These are phyloP conservation scores for Agelas oroides DNA, from an alignment of 37 sponge, comb jelly and placozoan genomes.

Conservation along the genomic window DNA sequence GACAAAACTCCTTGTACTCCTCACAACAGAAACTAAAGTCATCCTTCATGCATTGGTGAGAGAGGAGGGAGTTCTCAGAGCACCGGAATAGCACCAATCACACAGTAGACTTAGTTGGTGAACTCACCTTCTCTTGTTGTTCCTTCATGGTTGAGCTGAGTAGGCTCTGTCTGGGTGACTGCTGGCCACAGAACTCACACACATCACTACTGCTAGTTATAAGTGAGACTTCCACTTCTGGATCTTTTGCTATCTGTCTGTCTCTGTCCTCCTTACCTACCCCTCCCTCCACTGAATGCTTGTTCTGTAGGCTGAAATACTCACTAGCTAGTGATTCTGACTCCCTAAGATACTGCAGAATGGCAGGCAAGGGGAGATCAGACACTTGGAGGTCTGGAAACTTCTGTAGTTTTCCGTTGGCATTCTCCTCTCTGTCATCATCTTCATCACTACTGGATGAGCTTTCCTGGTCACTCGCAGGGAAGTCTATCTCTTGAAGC, in stretches of 20 bases:
- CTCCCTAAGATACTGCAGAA: conserved; percentile 65
- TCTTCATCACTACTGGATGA: conserved; percentile 5
- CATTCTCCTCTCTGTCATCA: not conserved
- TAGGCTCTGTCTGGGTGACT: conserved; percentile 3
- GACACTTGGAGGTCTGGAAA: not conserved
- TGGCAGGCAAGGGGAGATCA: conserved; percentile 28
- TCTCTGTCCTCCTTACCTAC: not conserved
- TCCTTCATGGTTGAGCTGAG: not conserved
- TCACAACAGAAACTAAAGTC: conserved; percentile 36
- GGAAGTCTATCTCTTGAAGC: not conserved
- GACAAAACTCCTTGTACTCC: conserved; percentile 46
- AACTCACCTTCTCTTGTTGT: not conserved
- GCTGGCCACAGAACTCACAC: conserved; percentile 55
- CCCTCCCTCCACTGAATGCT: not conserved
- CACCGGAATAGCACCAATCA: not conserved
- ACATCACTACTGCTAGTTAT: not conserved
- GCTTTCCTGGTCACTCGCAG: not conserved
- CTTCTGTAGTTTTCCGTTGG: too few relatives aligned
- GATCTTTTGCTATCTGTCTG: not conserved
- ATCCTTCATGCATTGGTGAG: not conserved
- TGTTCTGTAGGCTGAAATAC: conserved; percentile 45
- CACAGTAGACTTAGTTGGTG: not conserved
- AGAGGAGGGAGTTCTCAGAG: not conserved
- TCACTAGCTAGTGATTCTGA: conserved; percentile 49
- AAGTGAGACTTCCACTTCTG: not conserved